Evolutionary conservation across 2,888 invertebrate species (phyloP).

Genomic region (Euclidia mi): DNA sequence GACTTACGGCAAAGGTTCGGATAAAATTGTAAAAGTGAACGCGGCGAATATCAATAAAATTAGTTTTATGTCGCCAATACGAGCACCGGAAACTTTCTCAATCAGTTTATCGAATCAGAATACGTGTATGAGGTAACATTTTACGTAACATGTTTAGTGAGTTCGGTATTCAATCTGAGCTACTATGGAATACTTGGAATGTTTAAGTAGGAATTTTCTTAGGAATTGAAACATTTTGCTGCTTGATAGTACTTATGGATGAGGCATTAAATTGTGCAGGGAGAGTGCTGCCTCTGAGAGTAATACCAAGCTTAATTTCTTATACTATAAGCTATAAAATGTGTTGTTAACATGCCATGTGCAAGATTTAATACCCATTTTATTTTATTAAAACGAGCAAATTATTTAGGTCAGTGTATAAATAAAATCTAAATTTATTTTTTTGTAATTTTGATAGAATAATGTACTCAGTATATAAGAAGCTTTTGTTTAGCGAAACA

Average conservation of each 20-base stretch:
- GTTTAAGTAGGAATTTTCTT: constrained; percentile 28
- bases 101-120: constrained; percentile 58
- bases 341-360: too few relatives aligned
- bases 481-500: too few relatives aligned
- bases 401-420: too few relatives aligned
- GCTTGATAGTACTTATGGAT: constrained; percentile 23
- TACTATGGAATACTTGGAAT: constrained; percentile 38
- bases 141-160: constrained; percentile 38
- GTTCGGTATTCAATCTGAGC: constrained; percentile 36
- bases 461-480: too few relatives aligned
- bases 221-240: constrained; percentile 35
- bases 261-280: not conserved
- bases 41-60: constrained; percentile 67
- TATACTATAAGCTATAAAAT: too few relatives aligned
- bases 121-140: constrained; percentile 40
- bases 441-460: too few relatives aligned
- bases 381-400: too few relatives aligned
- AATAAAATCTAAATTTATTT: too few relatives aligned
- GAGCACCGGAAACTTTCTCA: constrained; percentile 58
- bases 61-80: constrained; percentile 63
- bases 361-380: too few relatives aligned
- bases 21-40: constrained; percentile 63
- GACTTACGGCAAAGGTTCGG: constrained; percentile 56
- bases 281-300: too few relatives aligned
- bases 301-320: too few relatives aligned